A percentile compares a stretch with the other conserved stretches of the same genome.
Conservation (phyloP, 1,140 invertebrate genomes). For the Cydia pomonella region DNA sequence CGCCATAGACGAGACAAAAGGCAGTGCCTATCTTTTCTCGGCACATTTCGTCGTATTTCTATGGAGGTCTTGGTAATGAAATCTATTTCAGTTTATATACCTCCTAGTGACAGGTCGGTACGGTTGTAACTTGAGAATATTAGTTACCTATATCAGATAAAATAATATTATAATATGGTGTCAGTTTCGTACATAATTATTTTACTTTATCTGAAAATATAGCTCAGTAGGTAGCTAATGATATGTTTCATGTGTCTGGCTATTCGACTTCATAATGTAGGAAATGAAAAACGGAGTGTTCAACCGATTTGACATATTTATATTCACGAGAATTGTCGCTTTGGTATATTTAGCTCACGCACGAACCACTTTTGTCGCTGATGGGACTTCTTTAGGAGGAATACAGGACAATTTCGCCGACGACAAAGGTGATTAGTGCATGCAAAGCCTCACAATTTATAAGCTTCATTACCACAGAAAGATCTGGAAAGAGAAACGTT, state of each 20-base stretch:
- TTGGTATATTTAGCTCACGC: conserved; percentile 5
- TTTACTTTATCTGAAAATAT: too few relatives aligned
- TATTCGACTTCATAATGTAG: background rate
- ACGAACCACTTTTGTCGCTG: background rate
- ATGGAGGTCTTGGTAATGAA: too few relatives aligned
- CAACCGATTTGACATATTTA: background rate
- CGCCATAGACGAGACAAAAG: too few relatives aligned
- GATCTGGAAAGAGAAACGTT: background rate
- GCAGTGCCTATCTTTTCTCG: too few relatives aligned
- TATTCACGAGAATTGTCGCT: background rate
- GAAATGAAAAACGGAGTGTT: background rate
- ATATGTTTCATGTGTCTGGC: background rate
- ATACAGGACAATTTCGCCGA: background rate
- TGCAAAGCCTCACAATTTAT: background rate
- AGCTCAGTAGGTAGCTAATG: too few relatives aligned
- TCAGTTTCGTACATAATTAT: too few relatives aligned
- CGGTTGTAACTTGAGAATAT: too few relatives aligned
- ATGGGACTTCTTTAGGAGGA: background rate
- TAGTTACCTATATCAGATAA: too few relatives aligned
- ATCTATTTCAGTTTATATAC: too few relatives aligned
- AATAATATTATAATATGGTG: too few relatives aligned
- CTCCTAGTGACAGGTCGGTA: too few relatives aligned
- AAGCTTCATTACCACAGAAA: background rate
- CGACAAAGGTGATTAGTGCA: background rate
- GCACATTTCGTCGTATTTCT: too few relatives aligned